These are phyloP conservation scores for Charanyca ferruginea DNA, from an alignment of 2,888 invertebrate genomes.

Conservation along the genomic window DNA sequence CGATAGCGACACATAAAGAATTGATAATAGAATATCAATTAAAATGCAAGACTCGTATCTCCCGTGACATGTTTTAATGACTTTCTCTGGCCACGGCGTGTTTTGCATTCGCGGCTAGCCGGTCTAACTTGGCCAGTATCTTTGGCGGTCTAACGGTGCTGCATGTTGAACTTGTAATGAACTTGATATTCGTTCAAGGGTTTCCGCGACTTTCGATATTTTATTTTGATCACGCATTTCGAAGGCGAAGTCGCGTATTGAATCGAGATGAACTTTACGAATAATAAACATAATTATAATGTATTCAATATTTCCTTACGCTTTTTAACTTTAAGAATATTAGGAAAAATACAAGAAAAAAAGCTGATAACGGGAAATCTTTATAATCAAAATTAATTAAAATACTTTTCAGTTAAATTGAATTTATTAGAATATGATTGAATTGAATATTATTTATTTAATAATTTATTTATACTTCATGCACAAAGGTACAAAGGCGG, in stretches of 20 bases:
- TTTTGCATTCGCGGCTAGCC: conserved; percentile 76
- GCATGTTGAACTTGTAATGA: conserved; percentile 60
- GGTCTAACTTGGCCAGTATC: conserved; percentile 66
- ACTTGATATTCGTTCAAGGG: conserved; percentile 50
- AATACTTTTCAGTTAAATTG: neutral
- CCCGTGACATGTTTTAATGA: conserved; percentile 85
- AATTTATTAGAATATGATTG: too few relatives aligned
- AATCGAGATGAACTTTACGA: conserved; percentile 69
- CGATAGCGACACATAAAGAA: conserved; percentile 61
- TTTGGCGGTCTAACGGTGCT: conserved; percentile 72
- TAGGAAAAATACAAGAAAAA: neutral
- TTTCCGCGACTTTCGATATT: conserved; percentile 71
- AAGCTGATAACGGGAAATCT: neutral
- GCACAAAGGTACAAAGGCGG: too few relatives aligned
- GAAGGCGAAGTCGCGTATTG: conserved; percentile 73
- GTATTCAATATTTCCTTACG: conserved; percentile 48
- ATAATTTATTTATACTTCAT: too few relatives aligned
- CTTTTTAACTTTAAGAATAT: conserved; percentile 2
- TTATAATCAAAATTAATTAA: neutral
- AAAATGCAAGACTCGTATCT: conserved; percentile 76
- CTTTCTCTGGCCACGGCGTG: conserved; percentile 84
- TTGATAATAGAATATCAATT: conserved; percentile 72
- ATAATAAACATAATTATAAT: conserved; percentile 59
- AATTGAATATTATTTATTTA: too few relatives aligned
- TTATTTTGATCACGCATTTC: conserved; percentile 77